Conservation (phyloP, 1,140 invertebrate genomes). For the Planococcus citri region DNA sequence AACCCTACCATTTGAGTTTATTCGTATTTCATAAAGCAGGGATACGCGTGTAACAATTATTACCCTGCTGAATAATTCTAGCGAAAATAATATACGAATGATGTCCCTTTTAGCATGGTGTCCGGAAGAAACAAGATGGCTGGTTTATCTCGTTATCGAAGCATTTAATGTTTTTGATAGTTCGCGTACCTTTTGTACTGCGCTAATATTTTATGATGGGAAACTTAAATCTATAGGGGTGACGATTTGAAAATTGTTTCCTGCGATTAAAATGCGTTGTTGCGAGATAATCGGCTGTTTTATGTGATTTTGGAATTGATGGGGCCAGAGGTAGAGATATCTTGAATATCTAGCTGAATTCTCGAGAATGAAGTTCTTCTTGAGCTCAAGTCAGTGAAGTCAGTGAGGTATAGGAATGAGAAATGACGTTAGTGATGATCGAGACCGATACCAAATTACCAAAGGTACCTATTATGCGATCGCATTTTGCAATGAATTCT, state of each 20-base stretch:
- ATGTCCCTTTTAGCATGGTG: conserved; percentile 6
- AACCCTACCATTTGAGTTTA: not conserved
- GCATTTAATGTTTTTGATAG: conserved; percentile 3
- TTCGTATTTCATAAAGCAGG: not conserved
- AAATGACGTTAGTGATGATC: no score
- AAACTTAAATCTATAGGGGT: not conserved
- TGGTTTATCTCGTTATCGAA: not conserved
- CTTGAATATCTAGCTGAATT: no score
- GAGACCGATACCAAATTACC: no score
- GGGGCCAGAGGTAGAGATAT: no score
- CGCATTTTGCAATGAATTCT: no score
- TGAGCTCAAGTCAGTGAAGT: no score
- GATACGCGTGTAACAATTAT: conserved; percentile 7
- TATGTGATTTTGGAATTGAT: no score
- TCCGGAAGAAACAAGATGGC: conserved; percentile 5
- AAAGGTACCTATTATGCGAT: no score
- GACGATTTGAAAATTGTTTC: conserved; percentile 7
- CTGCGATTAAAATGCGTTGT: conserved; percentile 6
- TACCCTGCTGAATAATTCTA: conserved; percentile 3
- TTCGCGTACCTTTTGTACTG: not conserved
- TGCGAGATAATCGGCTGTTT: not conserved
- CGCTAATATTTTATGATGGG: not conserved
- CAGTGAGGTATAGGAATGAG: no score
- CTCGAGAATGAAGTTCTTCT: no score
- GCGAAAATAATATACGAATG: not conserved